These are phyloP conservation scores for Hecatera dysodea DNA, from an alignment of 2,888 invertebrate genomes.

Conservation along the genomic window DNA sequence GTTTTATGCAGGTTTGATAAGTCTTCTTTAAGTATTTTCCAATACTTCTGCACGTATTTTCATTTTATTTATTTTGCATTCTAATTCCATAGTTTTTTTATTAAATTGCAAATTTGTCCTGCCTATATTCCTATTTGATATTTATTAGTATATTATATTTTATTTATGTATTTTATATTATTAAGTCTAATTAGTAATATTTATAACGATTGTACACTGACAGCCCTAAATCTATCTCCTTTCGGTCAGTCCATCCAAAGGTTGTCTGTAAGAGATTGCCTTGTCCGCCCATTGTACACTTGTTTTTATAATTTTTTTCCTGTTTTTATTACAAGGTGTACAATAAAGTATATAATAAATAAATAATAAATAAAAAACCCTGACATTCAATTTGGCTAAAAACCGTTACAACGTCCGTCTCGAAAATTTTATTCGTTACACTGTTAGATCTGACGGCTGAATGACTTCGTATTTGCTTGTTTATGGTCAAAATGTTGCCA, in stretches of 20 bases:
- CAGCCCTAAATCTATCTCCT: too few relatives aligned
- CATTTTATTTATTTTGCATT: constrained; percentile 28
- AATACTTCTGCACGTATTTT: constrained; percentile 30
- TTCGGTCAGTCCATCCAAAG: too few relatives aligned
- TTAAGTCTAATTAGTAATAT: too few relatives aligned
- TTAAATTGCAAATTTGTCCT: constrained; percentile 9
- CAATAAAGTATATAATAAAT: too few relatives aligned
- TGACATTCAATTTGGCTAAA: not conserved
- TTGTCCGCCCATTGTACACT: too few relatives aligned
- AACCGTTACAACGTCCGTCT: constrained; percentile 4
- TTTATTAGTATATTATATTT: not conserved
- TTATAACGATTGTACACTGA: too few relatives aligned
- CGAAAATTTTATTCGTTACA: not conserved
- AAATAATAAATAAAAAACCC: not conserved
- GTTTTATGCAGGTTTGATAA: constrained; percentile 16
- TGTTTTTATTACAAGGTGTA: too few relatives aligned
- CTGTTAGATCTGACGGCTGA: not conserved
- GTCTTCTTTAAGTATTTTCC: constrained; percentile 24
- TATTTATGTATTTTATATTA: too few relatives aligned
- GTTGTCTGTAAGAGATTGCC: too few relatives aligned
- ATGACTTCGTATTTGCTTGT: constrained; percentile 5
- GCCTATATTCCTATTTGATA: constrained; percentile 2
- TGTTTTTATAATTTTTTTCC: too few relatives aligned
- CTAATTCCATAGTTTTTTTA: constrained; percentile 27
- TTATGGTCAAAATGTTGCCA: constrained; percentile 22